Evolutionary conservation across 2,888 invertebrate species (phyloP).

Genomic region (Liodrosophila aerea): DNA sequence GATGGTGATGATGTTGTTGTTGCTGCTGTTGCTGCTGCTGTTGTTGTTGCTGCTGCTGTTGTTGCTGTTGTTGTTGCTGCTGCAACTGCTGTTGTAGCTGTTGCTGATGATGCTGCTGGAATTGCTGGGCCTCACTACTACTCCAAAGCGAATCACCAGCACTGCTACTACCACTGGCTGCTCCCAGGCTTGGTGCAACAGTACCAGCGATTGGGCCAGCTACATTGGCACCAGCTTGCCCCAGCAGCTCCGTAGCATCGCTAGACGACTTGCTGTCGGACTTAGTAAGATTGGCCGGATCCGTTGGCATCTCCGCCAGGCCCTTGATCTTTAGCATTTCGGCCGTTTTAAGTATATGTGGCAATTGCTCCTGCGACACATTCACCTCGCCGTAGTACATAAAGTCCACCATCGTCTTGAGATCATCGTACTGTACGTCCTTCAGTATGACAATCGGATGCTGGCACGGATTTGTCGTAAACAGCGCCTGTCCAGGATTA

Average conservation of each 20-base stretch:
- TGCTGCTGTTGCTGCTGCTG: slow-evolving; percentile 83
- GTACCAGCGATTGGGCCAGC: slow-evolving; percentile 75
- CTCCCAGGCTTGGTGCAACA: slow-evolving; percentile 64
- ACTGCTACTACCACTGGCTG: slow-evolving; percentile 71
- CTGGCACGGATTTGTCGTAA: slow-evolving; percentile 92
- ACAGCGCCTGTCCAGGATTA: slow-evolving; percentile 86
- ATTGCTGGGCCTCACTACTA: slow-evolving; percentile 83
- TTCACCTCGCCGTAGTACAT: slow-evolving; percentile 97
- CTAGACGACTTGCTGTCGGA: slow-evolving; percentile 86
- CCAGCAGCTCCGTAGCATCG: slow-evolving; percentile 83
- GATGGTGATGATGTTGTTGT: slow-evolving; percentile 83
- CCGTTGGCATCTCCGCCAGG: slow-evolving; percentile 92
- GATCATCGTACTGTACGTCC: slow-evolving; percentile 92
- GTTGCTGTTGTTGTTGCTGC: slow-evolving; percentile 85
- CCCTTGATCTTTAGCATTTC: slow-evolving; percentile 94
- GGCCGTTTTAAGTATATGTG: slow-evolving; percentile 90
- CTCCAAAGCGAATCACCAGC: slow-evolving; percentile 84
- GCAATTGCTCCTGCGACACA: slow-evolving; percentile 93
- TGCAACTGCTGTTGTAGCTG: slow-evolving; percentile 84
- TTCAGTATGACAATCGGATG: slow-evolving; percentile 95
- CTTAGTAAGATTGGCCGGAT: slow-evolving; percentile 88
- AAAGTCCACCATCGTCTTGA: slow-evolving; percentile 94
- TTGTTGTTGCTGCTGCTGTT: slow-evolving; percentile 84
- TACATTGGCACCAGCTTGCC: slow-evolving; percentile 76
- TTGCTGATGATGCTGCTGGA: slow-evolving; percentile 85